Evolutionary conservation across 2,888 invertebrate genomes (phyloP).

Genomic region (Nomada flava): DNA sequence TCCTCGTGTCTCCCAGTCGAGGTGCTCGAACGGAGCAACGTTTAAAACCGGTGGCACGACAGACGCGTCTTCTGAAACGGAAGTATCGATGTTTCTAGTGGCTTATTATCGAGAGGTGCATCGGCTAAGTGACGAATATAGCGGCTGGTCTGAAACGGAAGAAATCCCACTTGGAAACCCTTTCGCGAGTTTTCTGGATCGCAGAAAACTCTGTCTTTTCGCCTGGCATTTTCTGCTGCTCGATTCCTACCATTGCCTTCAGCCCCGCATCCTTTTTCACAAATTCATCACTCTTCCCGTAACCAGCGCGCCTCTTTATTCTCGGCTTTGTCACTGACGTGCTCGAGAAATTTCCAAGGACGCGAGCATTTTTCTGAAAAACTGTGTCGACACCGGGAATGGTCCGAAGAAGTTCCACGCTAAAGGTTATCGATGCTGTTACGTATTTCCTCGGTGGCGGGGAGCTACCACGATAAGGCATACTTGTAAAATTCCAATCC

Average conservation of each 20-base stretch:
- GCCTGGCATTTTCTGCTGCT: slow-evolving; percentile 47
- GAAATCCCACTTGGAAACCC: slow-evolving; percentile 34
- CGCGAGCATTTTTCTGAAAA: slow-evolving; percentile 44
- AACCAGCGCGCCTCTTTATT: background rate
- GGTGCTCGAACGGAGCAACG: background rate
- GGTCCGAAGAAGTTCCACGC: slow-evolving; percentile 25
- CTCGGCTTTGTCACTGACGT: background rate
- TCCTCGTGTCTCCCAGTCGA: slow-evolving; percentile 6
- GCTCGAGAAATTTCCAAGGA: slow-evolving; percentile 40
- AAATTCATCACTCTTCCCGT: too few relatives aligned
- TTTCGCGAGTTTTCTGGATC: slow-evolving; percentile 56
- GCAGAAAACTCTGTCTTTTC: slow-evolving; percentile 34
- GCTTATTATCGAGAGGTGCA: slow-evolving; percentile 30
- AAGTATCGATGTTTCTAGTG: slow-evolving; percentile 28
- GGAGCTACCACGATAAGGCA: slow-evolving; percentile 51
- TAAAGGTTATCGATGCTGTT: slow-evolving; percentile 65
- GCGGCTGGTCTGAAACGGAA: slow-evolving; percentile 55
- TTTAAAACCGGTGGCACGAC: slow-evolving; percentile 5
- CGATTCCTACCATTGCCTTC: slow-evolving; percentile 3
- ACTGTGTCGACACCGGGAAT: slow-evolving; percentile 17
- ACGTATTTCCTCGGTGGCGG: slow-evolving; percentile 21
- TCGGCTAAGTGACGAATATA: slow-evolving; percentile 31
- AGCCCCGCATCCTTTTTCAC: too few relatives aligned
- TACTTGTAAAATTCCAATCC: slow-evolving; percentile 53
- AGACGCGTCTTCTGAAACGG: background rate